Evolutionary conservation across 2,113 vertebrate species (phyloP).

Genomic region (Leptobrachium leishanense): DNA sequence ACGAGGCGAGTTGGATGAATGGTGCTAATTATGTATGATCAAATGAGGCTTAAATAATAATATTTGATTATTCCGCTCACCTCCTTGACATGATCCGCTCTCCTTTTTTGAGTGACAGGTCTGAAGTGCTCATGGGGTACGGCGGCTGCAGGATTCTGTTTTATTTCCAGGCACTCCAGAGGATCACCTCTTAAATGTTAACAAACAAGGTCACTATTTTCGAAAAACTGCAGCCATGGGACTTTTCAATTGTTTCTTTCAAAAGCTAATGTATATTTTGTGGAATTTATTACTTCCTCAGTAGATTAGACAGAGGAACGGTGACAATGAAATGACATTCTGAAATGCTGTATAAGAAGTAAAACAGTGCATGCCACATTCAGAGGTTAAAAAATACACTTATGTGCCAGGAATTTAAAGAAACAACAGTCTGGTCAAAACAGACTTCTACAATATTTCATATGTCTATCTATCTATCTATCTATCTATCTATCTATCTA

Average conservation of each 20-base stretch:
- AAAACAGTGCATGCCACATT: background rate
- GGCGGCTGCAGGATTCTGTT: conserved; percentile 40
- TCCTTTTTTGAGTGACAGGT: conserved; percentile 41
- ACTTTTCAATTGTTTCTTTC: conserved; percentile 47
- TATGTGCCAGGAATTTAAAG: no score
- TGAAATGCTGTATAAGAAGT: conserved; percentile 10
- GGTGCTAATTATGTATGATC: no score
- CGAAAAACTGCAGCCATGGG: conserved; percentile 41
- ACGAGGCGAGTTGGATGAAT: no score
- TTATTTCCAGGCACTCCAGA: conserved; percentile 41
- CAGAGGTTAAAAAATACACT: no score
- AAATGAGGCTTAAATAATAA: background rate
- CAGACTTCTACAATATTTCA: no score
- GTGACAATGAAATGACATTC: conserved; percentile 45
- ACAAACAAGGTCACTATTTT: conserved; percentile 49
- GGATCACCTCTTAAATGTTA: conserved; percentile 46
- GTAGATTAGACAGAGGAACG: conserved; percentile 32
- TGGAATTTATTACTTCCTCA: conserved; percentile 37
- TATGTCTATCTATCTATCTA: no score
- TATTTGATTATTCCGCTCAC: conserved; percentile 39
- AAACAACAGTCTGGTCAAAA: no score
- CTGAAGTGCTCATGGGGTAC: conserved; percentile 36
- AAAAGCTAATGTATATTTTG: conserved; percentile 46
- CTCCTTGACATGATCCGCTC: conserved; percentile 26
- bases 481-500: no score